Percentiles rank a stretch among this genome's conserved stretches.
Evolutionary conservation across 2,797 vertebrate species (phyloP).

Genomic region (Psittacula echo): DNA sequence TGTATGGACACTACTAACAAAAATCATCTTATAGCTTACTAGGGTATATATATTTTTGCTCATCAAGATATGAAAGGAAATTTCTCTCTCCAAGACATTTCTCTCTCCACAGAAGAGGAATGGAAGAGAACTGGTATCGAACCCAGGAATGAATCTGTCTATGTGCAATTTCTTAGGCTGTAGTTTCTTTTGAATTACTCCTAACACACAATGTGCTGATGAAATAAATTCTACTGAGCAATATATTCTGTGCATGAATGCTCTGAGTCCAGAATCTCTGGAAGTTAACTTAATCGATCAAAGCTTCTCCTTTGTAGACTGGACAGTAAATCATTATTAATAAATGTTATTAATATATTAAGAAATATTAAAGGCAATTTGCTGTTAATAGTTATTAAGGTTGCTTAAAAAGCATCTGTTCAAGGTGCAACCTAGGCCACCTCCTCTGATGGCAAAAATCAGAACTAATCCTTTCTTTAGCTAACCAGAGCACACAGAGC

Average conservation of each 20-base stretch:
- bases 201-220: background rate
- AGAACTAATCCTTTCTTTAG: background rate
- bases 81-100: background rate
- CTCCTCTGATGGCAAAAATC: background rate
- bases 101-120: background rate
- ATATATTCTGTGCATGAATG: background rate
- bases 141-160: background rate
- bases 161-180: background rate
- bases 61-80: background rate
- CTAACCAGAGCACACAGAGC: background rate
- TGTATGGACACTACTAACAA: background rate
- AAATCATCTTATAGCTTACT: background rate
- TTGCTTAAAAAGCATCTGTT: background rate
- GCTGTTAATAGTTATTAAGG: background rate
- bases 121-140: background rate
- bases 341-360: background rate
- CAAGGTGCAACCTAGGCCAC: background rate
- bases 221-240: background rate
- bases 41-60: background rate
- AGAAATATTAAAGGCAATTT: background rate
- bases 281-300: background rate
- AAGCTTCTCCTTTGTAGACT: background rate
- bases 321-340: background rate
- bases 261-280: background rate
- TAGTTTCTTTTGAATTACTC: background rate